phyloP scores from a whole-genome alignment of 2,888 invertebrate genomes.

The Reticulitermes lucifugus region DNA sequence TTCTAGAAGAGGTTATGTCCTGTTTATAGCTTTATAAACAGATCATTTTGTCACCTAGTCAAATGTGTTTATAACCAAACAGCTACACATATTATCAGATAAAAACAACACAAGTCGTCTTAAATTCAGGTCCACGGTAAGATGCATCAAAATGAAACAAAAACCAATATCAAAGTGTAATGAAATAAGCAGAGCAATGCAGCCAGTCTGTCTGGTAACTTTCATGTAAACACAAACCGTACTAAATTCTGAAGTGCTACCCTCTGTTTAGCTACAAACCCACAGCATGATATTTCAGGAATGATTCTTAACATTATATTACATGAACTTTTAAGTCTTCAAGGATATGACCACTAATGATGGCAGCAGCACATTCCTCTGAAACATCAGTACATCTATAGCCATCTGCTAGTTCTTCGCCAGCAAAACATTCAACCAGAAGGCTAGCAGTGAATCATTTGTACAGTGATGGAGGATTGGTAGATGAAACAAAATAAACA shows the following conservation, averaged over 20 bases:
- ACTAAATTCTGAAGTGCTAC: background rate
- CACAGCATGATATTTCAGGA: background rate
- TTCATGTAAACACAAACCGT: constrained; percentile 5
- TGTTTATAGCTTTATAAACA: background rate
- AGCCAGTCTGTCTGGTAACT: background rate
- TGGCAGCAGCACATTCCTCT: too few relatives aligned
- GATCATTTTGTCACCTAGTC: background rate
- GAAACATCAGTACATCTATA: too few relatives aligned
- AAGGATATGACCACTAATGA: too few relatives aligned
- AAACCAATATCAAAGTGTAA: constrained; percentile 10
- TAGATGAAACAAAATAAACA: too few relatives aligned
- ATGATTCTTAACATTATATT: background rate
- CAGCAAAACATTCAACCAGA: too few relatives aligned
- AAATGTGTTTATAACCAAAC: background rate
- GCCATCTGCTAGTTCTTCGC: too few relatives aligned
- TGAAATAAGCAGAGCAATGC: background rate
- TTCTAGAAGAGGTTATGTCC: too few relatives aligned
- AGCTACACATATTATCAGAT: background rate
- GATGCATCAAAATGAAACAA: background rate
- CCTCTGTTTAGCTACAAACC: background rate
- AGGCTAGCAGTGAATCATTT: too few relatives aligned
- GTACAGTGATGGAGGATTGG: too few relatives aligned
- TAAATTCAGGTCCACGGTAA: background rate
- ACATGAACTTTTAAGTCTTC: too few relatives aligned
- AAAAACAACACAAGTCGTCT: too few relatives aligned